Evolutionary conservation across 2,888 invertebrate species (phyloP), one percentile per base, ranked within the genome.

Genomic region (Caenorhabditis panamensis): DNA sequence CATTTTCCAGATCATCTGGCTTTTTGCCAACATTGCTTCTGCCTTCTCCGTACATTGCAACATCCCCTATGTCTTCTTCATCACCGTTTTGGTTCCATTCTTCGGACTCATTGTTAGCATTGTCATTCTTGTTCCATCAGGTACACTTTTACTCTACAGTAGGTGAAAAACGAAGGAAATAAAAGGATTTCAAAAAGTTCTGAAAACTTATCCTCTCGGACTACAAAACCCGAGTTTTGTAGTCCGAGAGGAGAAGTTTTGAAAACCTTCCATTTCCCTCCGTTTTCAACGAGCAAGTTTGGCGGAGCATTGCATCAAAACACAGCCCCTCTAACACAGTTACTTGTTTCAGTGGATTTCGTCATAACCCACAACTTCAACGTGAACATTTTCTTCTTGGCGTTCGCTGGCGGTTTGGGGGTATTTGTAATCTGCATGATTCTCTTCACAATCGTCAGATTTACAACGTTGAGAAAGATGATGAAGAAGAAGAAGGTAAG

Each of bases 401-500:
- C 41, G 36, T 72, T 72, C 22, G 53, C 62, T 1, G 24, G 20
- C 16, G 59, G 13, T 18, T 49, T 79, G 0, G 37, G 36, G 4
- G 20, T 79, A 1, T 79, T 79, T 41, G 49, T 71, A 5, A 54
- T 79, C 9, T 18, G n/a, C n/a, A 13, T 37, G 47, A 58, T 78
- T 16, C n/a, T 78, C 16, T 71, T 69, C 51, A 53, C 31, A 2
- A 31, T 64, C 11, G 41, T 44, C 16, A 36, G 66, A 54, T 20
- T 66, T 9, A 22, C 64, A 18, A 66, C 59, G 13, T 53, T 79
- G 26, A 44, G 53, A 44, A 71, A 62, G 53, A 37, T 79, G 54
- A 62, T 79, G 44, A 79, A 78, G 24, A 71, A 71, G 20, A 72
- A 66, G 31, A 79, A 79, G 61, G 78, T 79, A 31, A n/a, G n/a